phyloP scores from a whole-genome alignment of 2,888 invertebrate species.

The Lampropteryx suffumata region DNA sequence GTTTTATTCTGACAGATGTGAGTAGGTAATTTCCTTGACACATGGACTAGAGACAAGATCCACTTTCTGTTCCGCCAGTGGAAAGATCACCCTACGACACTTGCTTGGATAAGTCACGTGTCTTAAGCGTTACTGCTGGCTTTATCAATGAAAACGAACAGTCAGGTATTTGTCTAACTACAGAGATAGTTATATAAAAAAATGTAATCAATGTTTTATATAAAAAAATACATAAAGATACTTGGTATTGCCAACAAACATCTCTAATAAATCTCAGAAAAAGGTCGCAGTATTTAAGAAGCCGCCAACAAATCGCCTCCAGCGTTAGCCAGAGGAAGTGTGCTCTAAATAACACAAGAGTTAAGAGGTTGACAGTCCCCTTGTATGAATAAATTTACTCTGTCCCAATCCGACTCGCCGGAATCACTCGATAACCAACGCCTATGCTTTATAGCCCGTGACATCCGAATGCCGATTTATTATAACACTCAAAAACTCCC shows the following conservation, averaged over 20 bases:
- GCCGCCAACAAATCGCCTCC: conserved; percentile 48
- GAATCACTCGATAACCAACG: conserved; percentile 79
- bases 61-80: too few species aligned
- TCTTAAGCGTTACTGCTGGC: too few species aligned
- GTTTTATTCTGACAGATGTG: too few species aligned
- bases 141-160: too few species aligned
- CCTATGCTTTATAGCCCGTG: conserved; percentile 81
- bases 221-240: too few species aligned
- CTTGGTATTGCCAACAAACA: conserved; percentile 3
- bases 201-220: too few species aligned
- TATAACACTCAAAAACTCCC: conserved; percentile 53
- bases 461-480: conserved; percentile 81
- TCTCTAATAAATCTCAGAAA: conserved; percentile 33
- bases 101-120: too few species aligned
- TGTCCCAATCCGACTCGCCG: conserved; percentile 54
- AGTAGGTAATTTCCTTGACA: too few species aligned
- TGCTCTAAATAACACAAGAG: conserved; percentile 75
- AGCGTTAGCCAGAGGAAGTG: conserved; percentile 65
- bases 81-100: too few species aligned
- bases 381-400: conserved; percentile 76
- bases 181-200: too few species aligned
- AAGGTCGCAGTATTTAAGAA: conserved; percentile 44
- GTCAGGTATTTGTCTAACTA: too few species aligned
- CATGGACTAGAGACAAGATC: too few species aligned
- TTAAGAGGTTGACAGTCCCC: conserved; percentile 69